Conservation (phyloP, 2,113 vertebrate genomes). For the Lethenteron camtschaticum region DNA sequence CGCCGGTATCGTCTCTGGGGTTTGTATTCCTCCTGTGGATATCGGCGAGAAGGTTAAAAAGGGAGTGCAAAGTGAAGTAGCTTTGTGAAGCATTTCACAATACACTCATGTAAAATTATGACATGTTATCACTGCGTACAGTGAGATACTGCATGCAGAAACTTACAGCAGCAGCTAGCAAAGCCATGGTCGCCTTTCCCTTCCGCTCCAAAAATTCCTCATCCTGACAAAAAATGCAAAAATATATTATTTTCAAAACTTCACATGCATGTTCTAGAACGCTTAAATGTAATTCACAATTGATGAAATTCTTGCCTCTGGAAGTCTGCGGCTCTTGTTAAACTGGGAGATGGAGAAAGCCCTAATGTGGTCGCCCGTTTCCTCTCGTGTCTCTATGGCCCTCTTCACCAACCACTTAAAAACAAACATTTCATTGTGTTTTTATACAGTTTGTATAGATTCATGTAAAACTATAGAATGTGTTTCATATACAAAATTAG, state of each 20-base stretch:
- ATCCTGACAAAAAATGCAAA: slow-evolving; percentile 30
- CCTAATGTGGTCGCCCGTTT: slow-evolving; percentile 85
- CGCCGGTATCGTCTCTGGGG: slow-evolving; percentile 68
- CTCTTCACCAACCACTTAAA: slow-evolving; percentile 80
- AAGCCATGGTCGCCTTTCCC: slow-evolving; percentile 36
- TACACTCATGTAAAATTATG: neutral
- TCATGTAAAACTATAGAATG: neutral
- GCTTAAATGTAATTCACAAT: neutral
- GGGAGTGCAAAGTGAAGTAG: neutral
- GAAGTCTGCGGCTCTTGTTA: slow-evolving; percentile 58
- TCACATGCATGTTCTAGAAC: neutral
- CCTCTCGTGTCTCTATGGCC: slow-evolving; percentile 85
- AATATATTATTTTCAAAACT: neutral
- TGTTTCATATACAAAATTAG: neutral
- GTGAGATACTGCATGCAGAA: slow-evolving; percentile 6
- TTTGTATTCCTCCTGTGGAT: slow-evolving; percentile 56
- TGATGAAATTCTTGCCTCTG: slow-evolving; percentile 35
- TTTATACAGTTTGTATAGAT: neutral
- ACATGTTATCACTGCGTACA: neutral
- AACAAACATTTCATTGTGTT: slow-evolving; percentile 5
- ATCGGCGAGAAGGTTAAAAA: slow-evolving; percentile 9
- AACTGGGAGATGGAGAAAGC: slow-evolving; percentile 81
- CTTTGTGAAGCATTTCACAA: neutral
- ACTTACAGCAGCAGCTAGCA: slow-evolving; percentile 53
- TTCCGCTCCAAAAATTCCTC: slow-evolving; percentile 54